A percentile compares a stretch with the other conserved stretches of the same genome.
Evolutionary conservation across 2,797 vertebrate species (phyloP).

Genomic region (Lepilemur septentrionalis): DNA sequence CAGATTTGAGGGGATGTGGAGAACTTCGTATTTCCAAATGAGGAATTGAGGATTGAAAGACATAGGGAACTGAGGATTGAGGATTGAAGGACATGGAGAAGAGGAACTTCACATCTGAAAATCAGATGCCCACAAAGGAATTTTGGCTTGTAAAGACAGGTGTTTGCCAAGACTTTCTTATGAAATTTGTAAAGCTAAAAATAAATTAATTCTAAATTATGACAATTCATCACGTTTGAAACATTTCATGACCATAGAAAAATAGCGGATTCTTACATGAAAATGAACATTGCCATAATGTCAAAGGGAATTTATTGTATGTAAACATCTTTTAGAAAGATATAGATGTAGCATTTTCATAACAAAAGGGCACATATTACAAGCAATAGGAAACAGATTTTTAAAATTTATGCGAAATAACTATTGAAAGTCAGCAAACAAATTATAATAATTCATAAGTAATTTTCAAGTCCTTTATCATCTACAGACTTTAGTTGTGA

Average conservation of each 20-base stretch:
- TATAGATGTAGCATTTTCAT: not conserved
- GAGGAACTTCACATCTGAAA: not conserved
- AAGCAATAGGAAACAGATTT: not conserved
- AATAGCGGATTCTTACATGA: not conserved
- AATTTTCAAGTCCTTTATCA: not conserved
- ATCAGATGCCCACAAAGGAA: not conserved
- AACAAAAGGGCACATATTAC: not conserved
- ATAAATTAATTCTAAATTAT: not conserved
- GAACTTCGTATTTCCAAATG: not conserved
- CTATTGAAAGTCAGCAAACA: not conserved
- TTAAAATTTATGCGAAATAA: not conserved
- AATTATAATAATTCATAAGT: not conserved
- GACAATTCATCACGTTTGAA: not conserved
- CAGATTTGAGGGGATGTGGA: not conserved
- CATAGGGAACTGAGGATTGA: not conserved
- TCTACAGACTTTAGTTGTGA: not conserved
- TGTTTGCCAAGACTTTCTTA: conserved; percentile 1
- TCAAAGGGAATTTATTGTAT: not conserved
- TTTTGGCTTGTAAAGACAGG: not conserved
- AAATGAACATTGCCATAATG: not conserved
- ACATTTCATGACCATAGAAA: not conserved
- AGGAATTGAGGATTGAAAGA: not conserved
- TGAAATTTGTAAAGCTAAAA: conserved; percentile 11
- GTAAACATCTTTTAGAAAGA: not conserved
- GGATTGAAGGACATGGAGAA: not conserved